Evolutionary conservation across 2,888 invertebrate species (phyloP), one percentile per base, ranked within the genome.

Genomic region (Aspidiotus destructor): DNA sequence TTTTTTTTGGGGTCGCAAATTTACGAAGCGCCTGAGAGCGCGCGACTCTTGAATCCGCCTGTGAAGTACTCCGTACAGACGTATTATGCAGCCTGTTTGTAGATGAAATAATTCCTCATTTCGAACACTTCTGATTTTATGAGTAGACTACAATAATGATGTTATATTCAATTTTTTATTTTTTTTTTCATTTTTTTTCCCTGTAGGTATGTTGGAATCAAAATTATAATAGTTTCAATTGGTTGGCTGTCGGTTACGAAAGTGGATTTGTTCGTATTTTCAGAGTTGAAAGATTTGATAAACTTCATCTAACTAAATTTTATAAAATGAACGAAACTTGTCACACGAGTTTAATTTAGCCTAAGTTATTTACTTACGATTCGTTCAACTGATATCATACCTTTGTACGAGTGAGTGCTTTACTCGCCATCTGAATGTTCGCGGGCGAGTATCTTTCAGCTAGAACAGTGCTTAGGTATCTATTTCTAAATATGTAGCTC

Each of bases 121-220:
- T 53, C 53, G 41, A 53, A 53, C 48, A 48, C 2, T 9, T 10
- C 8, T 61, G 61, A 41, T 42, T 41, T 15, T n/a, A 16, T 15
- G n/a, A 17, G n/a, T n/a, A n/a, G n/a, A n/a, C n/a, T n/a, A n/a
- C n/a, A n/a, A n/a, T n/a, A n/a, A 41, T 63, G 41, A 63, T 9
- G 17, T 28, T 53, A 16, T n/a, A 48, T 48, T 58, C 8, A 58
- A 1, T 17, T 48, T 44, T 65, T 40, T 71, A 1, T 15, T 60
- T 62, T 16, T 42, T 16, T 55, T 44, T 15, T 63, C 53, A 11
- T 60, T 62, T 16, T 42, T 16, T 55, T 44, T 15, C 58, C 53
- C 53, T 62, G 41, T 7, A 71, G 71, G 57, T 71, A 52, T 69
- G 69, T 40, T 72, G 71, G 71, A 72, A 72, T 54, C 70, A 71